These are phyloP conservation scores for Hemichromis elongatus DNA, from an alignment of 2,113 vertebrate species.

Conservation along the genomic window DNA sequence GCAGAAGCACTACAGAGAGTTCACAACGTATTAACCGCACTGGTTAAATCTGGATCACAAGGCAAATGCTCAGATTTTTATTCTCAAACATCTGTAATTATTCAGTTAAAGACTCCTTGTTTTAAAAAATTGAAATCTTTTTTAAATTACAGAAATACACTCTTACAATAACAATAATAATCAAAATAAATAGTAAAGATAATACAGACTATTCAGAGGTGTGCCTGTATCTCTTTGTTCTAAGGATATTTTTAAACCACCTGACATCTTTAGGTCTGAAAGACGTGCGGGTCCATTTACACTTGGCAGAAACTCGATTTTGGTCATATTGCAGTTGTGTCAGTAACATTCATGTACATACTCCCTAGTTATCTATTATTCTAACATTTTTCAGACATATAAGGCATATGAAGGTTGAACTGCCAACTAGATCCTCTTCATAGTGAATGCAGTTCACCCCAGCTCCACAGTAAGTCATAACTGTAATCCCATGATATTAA, in stretches of 20 bases:
- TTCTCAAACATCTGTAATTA: background rate
- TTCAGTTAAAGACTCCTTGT: background rate
- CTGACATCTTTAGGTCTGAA: background rate
- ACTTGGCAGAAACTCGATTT: slow-evolving; percentile 29
- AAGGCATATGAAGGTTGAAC: slow-evolving; percentile 28
- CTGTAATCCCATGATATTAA: background rate
- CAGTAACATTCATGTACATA: background rate
- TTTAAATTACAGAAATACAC: background rate
- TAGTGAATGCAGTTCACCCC: background rate
- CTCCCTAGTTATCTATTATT: background rate
- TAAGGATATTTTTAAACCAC: background rate
- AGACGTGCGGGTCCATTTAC: background rate
- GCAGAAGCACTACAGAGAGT: background rate
- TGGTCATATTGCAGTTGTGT: background rate
- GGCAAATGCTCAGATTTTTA: background rate
- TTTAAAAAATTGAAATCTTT: background rate
- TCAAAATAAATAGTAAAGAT: background rate
- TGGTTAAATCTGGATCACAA: background rate
- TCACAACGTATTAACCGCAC: background rate
- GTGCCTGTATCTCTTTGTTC: background rate
- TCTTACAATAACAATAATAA: background rate
- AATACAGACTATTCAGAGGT: background rate
- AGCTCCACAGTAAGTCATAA: background rate
- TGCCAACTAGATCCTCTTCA: background rate
- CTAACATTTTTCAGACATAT: background rate